Evolutionary conservation across 2,888 invertebrate species (phyloP).

Genomic region (Apocheima hispidaria): DNA sequence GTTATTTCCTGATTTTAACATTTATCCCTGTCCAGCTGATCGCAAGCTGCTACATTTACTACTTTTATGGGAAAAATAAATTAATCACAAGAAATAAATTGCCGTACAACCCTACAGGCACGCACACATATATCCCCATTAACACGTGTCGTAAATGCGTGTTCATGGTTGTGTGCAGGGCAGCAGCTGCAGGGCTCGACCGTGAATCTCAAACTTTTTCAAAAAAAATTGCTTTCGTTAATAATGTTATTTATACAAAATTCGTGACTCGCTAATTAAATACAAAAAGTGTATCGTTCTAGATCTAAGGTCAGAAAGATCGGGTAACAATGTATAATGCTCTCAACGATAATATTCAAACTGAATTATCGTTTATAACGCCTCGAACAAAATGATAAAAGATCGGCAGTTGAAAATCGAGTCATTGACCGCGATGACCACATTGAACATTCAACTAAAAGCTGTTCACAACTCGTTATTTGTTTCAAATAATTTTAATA

Average conservation of each 20-base stretch:
- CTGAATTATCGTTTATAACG: constrained; percentile 22
- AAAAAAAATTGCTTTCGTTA: not conserved
- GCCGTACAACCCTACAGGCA: constrained; percentile 47
- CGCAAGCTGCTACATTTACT: constrained; percentile 48
- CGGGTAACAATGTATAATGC: not conserved
- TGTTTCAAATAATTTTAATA: constrained; percentile 56
- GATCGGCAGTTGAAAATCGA: constrained; percentile 27
- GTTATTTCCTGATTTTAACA: constrained; percentile 36
- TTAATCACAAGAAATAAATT: constrained; percentile 55
- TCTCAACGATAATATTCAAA: constrained; percentile 4
- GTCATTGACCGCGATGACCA: constrained; percentile 29
- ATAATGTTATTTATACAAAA: not conserved
- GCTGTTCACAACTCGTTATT: constrained; percentile 55
- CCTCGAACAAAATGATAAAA: constrained; percentile 22
- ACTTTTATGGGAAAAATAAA: constrained; percentile 45
- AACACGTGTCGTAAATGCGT: constrained; percentile 50
- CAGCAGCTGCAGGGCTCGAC: constrained; percentile 83
- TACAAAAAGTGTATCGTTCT: not conserved
- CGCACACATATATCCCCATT: constrained; percentile 43
- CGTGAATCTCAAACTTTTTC: constrained; percentile 74
- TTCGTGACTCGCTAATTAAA: not conserved
- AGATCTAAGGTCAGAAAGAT: constrained; percentile 20
- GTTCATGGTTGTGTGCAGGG: constrained; percentile 59
- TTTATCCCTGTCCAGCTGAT: constrained; percentile 40
- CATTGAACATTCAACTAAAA: constrained; percentile 30